Conservation (phyloP, 2,797 vertebrate species). For the Cyprinella venusta region DNA sequence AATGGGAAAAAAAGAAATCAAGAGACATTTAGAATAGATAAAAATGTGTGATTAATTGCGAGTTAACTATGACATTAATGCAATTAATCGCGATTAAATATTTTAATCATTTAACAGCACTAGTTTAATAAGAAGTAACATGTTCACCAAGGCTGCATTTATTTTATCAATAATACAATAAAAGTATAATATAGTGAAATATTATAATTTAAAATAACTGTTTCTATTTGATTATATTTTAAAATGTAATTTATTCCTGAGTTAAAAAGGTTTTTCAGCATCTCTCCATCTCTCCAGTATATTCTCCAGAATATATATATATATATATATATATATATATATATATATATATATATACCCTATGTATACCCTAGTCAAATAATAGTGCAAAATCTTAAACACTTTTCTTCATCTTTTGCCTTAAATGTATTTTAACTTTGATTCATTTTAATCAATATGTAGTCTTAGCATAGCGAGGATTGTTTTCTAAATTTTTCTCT, state of each 20-base stretch:
- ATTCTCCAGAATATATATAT: too few relatives aligned
- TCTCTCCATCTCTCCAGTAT: not conserved
- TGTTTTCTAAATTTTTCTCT: not conserved
- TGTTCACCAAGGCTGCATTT: not conserved
- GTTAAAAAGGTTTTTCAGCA: not conserved
- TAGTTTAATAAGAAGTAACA: not conserved
- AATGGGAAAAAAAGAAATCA: too few relatives aligned
- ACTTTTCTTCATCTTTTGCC: not conserved
- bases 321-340: too few relatives aligned
- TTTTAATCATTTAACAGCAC: too few relatives aligned
- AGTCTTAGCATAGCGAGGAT: not conserved
- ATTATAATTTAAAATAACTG: not conserved
- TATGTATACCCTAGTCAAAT: not conserved
- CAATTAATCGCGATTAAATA: too few relatives aligned
- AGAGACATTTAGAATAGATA: too few relatives aligned
- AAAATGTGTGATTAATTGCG: too few relatives aligned
- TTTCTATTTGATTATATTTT: not conserved
- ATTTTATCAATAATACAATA: not conserved
- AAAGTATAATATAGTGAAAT: not conserved
- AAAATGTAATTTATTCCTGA: not conserved
- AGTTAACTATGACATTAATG: too few relatives aligned
- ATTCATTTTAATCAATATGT: not conserved
- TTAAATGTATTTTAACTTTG: not conserved
- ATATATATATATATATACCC: too few relatives aligned
- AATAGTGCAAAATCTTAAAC: not conserved